Evolutionary conservation across 2,113 vertebrate species (phyloP).

Genomic region (Daubentonia madagascariensis): DNA sequence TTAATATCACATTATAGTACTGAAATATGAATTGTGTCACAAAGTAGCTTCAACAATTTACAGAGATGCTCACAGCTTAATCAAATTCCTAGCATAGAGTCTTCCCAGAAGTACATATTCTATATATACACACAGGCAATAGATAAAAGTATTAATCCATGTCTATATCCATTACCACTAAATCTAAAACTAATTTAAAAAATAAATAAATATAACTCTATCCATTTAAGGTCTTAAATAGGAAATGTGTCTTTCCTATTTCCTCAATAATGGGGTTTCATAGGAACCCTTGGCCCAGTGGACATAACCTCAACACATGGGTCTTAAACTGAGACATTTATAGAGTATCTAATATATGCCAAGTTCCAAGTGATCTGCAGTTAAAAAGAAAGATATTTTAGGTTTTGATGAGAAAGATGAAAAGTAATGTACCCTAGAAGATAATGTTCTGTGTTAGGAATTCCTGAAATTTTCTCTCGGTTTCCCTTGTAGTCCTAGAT

Average conservation of each 20-base stretch:
- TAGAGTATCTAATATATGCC: background rate
- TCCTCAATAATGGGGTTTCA: constrained; percentile 27
- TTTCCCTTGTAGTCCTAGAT: background rate
- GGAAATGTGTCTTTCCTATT: background rate
- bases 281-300: background rate
- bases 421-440: background rate
- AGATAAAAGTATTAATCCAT: background rate
- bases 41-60: background rate
- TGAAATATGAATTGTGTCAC: background rate
- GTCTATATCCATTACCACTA: background rate
- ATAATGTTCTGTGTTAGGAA: background rate
- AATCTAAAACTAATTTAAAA: constrained; percentile 40
- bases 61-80: background rate
- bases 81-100: constrained; percentile 13
- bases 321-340: background rate
- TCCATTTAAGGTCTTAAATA: background rate
- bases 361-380: background rate
- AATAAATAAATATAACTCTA: background rate
- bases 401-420: background rate
- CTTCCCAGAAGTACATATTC: background rate
- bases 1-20: background rate
- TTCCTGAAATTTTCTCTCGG: background rate
- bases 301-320: background rate
- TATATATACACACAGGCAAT: background rate
- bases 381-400: background rate